These are phyloP conservation scores for Diorhabda sublineata DNA, from an alignment of 1,140 invertebrate genomes.

Conservation along the genomic window DNA sequence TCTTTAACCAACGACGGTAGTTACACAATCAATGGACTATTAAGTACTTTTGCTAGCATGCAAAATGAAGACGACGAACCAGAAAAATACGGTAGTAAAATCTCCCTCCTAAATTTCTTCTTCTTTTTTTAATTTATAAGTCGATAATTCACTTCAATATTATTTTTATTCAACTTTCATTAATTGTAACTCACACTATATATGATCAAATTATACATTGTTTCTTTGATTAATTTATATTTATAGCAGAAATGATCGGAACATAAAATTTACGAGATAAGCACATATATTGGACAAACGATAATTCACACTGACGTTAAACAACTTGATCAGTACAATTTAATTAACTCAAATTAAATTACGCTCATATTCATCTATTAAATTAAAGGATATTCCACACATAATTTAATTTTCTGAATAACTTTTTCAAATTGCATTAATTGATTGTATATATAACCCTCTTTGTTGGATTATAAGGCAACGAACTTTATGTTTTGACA, in stretches of 20 bases:
- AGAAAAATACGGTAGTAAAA: slow-evolving; percentile 10
- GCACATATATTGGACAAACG: not conserved
- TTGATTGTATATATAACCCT: slow-evolving; percentile 8
- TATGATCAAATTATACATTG: too few species aligned
- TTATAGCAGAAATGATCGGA: too few species aligned
- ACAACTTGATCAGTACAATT: slow-evolving; percentile 13
- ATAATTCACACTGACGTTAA: not conserved
- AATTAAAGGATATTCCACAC: slow-evolving; percentile 14
- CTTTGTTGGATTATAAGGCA: not conserved
- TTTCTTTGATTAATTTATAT: too few species aligned
- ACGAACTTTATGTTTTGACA: not conserved
- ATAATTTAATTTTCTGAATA: slow-evolving; percentile 17
- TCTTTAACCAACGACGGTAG: not conserved
- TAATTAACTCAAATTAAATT: slow-evolving; percentile 21
- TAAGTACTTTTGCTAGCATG: slow-evolving; percentile 8
- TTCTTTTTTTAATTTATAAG: slow-evolving; percentile 1
- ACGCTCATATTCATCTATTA: slow-evolving; percentile 13
- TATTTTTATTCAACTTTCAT: not conserved
- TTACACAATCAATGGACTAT: slow-evolving; percentile 12
- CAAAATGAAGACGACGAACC: slow-evolving; percentile 9
- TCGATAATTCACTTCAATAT: not conserved
- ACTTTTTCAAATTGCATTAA: slow-evolving; percentile 3
- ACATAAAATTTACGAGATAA: too few species aligned
- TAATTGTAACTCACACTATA: not conserved
- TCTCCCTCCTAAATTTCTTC: not conserved